Base-by-base conservation (phyloP, 2,113 vertebrate species). In the Pollachius pollachius region DNA sequence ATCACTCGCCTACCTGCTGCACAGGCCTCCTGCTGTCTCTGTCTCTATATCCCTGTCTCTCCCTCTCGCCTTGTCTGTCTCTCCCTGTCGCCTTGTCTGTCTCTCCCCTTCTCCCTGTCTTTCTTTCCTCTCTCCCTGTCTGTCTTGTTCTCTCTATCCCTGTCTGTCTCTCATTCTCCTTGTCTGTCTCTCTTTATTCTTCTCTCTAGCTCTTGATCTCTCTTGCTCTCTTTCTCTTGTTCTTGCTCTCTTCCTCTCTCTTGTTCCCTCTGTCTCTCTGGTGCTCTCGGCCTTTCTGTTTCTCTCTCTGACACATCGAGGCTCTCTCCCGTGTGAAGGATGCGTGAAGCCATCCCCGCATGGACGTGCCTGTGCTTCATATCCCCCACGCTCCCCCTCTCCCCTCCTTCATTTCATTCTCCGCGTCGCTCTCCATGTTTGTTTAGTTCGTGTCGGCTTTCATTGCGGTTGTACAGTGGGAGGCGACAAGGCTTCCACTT, bases 251-350 rank as follows among this genome's bases (percentile, higher is more conserved):
- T 58, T 9, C 2, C 59, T 61, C 59, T 0, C 61, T 25, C 18
- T 61, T 19, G n/a, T 19, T 23, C 59, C 21, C 15, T 64, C 25
- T 64, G 4, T 64, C 25, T 64, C 17, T 3, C 52, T 60, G 58
- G 15, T 52, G 52, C 62, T 8, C 61, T 25, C 59, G 48, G 37
- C 5, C 48, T 12, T 48, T 48, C 41, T 48, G 48, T 52, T 23
- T 61, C 63, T 57, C 72, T 25, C 76, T 65, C 64, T 67, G 65
- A 73, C 73, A 72, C 77, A 81, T 81, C 77, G 78, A 80, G 82
- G 84, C 78, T 72, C 73, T 81, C 79, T 80, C 54, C 13, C 0
- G 65, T 75, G 59, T 87, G 80, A 89, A 74, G 69, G 76, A 90
- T 84, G 72, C 75, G 58, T 69, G 60, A 63, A 67, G 68, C 77